A percentile compares a stretch with the other conserved stretches of the same genome.
Evolutionary conservation across 2,113 vertebrate genomes (phyloP).

Genomic region (Plecotus auritus): DNA sequence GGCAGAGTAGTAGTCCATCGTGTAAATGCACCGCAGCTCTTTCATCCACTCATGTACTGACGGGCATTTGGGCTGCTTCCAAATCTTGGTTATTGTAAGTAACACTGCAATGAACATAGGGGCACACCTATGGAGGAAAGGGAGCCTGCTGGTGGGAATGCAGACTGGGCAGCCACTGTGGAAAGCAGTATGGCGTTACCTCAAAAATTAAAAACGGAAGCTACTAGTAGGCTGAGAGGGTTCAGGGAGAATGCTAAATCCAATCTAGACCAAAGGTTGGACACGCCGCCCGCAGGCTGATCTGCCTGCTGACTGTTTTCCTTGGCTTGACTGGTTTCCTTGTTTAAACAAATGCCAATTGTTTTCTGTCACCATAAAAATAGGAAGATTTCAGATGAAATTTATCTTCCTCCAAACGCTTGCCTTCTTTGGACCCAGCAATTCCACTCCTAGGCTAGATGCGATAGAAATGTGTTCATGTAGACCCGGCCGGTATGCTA

Average conservation of each 20-base stretch:
- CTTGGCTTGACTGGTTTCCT: background rate
- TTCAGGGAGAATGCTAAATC: background rate
- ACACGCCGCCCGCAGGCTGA: background rate
- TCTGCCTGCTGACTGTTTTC: background rate
- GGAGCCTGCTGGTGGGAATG: too few species aligned
- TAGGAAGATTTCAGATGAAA: background rate
- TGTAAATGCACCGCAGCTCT: too few species aligned
- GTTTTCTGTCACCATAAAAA: background rate
- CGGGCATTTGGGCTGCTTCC: too few species aligned
- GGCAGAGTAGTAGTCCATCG: too few species aligned
- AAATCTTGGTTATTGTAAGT: too few species aligned
- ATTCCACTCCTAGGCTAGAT: background rate
- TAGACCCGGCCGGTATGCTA: background rate
- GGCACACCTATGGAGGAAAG: too few species aligned
- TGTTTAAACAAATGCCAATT: background rate
- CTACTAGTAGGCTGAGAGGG: background rate
- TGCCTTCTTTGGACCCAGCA: background rate
- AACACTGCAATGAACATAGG: too few species aligned
- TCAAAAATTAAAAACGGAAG: background rate
- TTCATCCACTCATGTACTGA: too few species aligned
- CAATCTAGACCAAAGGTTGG: background rate
- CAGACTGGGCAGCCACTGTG: too few species aligned
- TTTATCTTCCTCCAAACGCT: background rate
- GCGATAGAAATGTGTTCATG: accelerated
- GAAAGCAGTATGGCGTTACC: too few species aligned